Evolutionary conservation across 2,113 vertebrate species (phyloP).

Genomic region (Protobothrops flavoviridis): DNA sequence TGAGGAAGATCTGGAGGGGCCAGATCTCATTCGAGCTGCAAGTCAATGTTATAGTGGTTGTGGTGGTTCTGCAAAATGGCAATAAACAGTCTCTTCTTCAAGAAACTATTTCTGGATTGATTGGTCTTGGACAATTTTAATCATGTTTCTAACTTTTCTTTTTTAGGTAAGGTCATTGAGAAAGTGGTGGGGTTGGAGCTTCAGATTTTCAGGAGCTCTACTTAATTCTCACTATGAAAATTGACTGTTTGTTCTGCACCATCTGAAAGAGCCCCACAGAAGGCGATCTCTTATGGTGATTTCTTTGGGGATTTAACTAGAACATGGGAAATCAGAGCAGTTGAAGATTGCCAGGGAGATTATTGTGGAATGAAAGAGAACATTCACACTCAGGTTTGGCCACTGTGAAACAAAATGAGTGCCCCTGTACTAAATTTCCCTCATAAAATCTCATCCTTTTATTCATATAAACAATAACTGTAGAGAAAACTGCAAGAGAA

Average conservation of each 20-base stretch:
- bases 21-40: background rate
- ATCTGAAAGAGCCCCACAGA: background rate
- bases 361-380: background rate
- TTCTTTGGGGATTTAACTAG: background rate
- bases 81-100: background rate
- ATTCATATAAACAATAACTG: background rate
- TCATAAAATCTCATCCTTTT: background rate
- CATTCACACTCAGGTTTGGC: background rate
- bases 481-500: background rate
- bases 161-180: background rate
- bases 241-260: background rate
- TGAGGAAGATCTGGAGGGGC: background rate
- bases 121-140: background rate
- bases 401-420: background rate
- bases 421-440: background rate
- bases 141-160: background rate
- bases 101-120: background rate
- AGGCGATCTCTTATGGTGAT: background rate
- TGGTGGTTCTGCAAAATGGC: background rate
- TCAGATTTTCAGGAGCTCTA: background rate
- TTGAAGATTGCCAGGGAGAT: background rate
- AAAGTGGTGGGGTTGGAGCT: background rate
- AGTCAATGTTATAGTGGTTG: background rate
- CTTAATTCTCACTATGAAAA: background rate
- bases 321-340: background rate